Conservation (phyloP, 2,113 vertebrate genomes). For the Salvelinus namaycush region DNA sequence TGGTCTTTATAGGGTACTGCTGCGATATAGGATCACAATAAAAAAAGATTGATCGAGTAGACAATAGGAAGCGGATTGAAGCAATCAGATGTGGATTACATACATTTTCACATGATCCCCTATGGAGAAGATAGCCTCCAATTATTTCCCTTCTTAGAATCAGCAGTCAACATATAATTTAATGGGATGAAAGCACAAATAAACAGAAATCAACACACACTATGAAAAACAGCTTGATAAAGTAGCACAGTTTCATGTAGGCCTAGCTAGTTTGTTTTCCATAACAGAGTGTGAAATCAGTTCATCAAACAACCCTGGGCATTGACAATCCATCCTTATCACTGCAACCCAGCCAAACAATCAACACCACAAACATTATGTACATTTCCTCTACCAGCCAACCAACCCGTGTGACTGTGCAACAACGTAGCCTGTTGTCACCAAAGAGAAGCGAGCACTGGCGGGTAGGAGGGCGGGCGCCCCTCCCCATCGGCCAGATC, state of each 20-base stretch:
- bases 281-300: not conserved
- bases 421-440: conserved; percentile 15
- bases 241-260: not conserved
- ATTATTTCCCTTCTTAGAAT: too few relatives aligned
- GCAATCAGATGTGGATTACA: conserved; percentile 20
- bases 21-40: conserved; percentile 18
- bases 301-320: too few relatives aligned
- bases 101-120: conserved; percentile 12
- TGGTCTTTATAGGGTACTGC: not conserved
- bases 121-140: not conserved
- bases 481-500: not conserved
- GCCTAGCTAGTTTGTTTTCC: not conserved
- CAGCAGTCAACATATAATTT: not conserved
- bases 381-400: not conserved
- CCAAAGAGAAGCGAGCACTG: not conserved
- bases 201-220: not conserved
- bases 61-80: conserved; percentile 37
- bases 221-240: not conserved
- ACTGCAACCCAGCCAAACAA: not conserved
- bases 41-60: conserved; percentile 24
- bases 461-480: not conserved
- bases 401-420: not conserved
- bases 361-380: not conserved
- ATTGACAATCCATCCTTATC: not conserved
- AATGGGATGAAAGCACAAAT: not conserved